Conservation (phyloP, 2,888 invertebrate genomes). For the Drosophila leonis region DNA sequence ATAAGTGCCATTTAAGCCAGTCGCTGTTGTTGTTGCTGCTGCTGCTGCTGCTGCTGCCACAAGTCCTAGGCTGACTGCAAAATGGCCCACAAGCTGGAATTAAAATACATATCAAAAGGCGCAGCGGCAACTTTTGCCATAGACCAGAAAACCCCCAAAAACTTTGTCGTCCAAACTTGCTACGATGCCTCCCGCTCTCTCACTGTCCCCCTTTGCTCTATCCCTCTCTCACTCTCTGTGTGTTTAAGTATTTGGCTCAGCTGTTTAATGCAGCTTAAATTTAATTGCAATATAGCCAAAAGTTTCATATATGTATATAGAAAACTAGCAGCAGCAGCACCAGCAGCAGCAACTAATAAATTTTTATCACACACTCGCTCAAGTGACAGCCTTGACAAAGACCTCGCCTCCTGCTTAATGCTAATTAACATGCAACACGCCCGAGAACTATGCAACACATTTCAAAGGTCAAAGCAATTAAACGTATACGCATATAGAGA, state of each 20-base stretch:
- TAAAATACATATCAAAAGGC: slow-evolving; percentile 80
- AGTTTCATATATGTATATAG: slow-evolving; percentile 54
- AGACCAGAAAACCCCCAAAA: slow-evolving; percentile 67
- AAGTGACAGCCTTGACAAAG: slow-evolving; percentile 54
- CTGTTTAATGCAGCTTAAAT: slow-evolving; percentile 82
- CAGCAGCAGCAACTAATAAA: slow-evolving; percentile 57
- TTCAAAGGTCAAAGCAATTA: slow-evolving; percentile 85
- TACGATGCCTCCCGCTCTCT: slow-evolving; percentile 22
- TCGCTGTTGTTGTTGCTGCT: slow-evolving; percentile 42
- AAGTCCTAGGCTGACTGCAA: slow-evolving; percentile 66
- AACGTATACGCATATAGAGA: slow-evolving; percentile 55
- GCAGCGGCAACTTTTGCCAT: slow-evolving; percentile 74
- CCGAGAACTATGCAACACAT: slow-evolving; percentile 65
- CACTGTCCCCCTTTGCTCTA: background rate
- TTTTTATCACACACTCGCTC: slow-evolving; percentile 70
- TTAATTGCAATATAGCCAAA: slow-evolving; percentile 81
- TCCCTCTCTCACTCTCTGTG: background rate
- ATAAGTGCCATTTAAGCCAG: slow-evolving; percentile 81
- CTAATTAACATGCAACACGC: slow-evolving; percentile 77
- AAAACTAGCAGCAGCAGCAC: slow-evolving; percentile 21
- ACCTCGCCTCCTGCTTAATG: slow-evolving; percentile 62
- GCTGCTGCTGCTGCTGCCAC: slow-evolving; percentile 47
- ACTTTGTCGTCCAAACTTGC: slow-evolving; percentile 71
- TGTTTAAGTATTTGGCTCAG: slow-evolving; percentile 43
- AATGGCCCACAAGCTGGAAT: slow-evolving; percentile 73